A percentile compares a stretch with the other conserved stretches of the same genome.
phyloP scores from a whole-genome alignment of 2,113 vertebrate genomes.

The Xenopus laevis region DNA sequence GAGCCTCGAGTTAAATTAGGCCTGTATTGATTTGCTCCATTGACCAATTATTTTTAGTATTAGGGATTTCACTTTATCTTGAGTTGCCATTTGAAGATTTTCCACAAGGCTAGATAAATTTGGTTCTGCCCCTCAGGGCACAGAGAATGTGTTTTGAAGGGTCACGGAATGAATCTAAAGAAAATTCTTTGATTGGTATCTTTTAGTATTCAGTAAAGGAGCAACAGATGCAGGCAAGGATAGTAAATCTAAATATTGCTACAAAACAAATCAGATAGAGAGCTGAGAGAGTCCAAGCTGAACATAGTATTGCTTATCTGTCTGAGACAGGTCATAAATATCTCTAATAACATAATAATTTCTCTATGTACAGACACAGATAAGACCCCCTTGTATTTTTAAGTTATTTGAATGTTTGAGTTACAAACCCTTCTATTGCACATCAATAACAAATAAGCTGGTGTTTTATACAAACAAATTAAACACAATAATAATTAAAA shows the following conservation, averaged over 20 bases:
- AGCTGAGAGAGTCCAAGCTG: no score
- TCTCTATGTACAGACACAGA: no score
- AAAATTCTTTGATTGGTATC: conserved; percentile 17
- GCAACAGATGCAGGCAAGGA: not conserved
- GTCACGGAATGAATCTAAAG: conserved; percentile 31
- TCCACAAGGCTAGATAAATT: conserved; percentile 35
- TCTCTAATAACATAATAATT: no score
- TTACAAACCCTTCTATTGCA: no score
- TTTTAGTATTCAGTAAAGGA: conserved; percentile 2
- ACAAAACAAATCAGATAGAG: not conserved
- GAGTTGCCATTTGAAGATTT: conserved; percentile 30
- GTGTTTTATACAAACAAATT: no score
- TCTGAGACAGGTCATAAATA: no score
- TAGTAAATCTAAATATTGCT: not conserved
- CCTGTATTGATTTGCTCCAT: conserved; percentile 21
- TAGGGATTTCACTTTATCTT: conserved; percentile 39
- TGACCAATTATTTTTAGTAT: conserved; percentile 25
- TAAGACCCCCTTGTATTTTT: no score
- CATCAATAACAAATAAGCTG: no score
- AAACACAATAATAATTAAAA: no score
- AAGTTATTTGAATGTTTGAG: no score
- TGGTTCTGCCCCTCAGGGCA: conserved; percentile 19
- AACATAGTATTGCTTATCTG: no score
- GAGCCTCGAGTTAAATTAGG: conserved; percentile 21
- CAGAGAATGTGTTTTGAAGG: conserved; percentile 24